Base-by-base conservation (phyloP, 2,888 invertebrate species). In the Chromoteleia sp. region DNA sequence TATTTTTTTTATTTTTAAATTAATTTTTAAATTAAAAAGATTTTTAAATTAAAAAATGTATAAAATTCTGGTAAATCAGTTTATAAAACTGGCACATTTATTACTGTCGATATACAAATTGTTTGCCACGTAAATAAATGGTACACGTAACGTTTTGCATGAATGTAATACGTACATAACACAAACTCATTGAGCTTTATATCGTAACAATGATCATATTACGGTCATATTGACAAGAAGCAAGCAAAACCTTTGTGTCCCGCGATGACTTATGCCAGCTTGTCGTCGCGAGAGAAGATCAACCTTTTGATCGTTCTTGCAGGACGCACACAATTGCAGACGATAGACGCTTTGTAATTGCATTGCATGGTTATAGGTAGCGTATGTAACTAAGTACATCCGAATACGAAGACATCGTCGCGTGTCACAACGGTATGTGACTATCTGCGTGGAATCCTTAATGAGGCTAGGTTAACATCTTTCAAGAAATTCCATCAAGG, bases 351-450 rank as follows among this genome's bases (percentile, higher is more conserved):
- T 19, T 54, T 12, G 68, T 39, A 71, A 50, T 45, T 73, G 54
- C 33, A 41, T 63, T 39, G 54, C 56, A 63, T 56, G 65, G 65
- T 54, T 65, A 56, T 61, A 74, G 56, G 56, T 54, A 74, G 29
- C 65, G 48, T 33, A 74, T 30, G 52, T 74, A 74, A 63, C 63
- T 65, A 39, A 54, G 25, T 65, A 48, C 39, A 58, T 75, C 50
- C 75, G 48, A 50, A 41, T 75, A 65, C 75, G 48, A 48, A 63
- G 74, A 65, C 65, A 65, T 65, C 58, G 67, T 75, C 74, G 65
- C 74, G 74, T 74, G 65, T 74, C 58, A 58, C 75, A 48, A 50
- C 65, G 48, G 67, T 67, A 75, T 75, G 56, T 39, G 63, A 54
- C 21, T 56, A n/a, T 65, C 17, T 14, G 56, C 41, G n/a, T 43